Conservation (phyloP, 2,797 vertebrate genomes). For the Psittacula echo region DNA sequence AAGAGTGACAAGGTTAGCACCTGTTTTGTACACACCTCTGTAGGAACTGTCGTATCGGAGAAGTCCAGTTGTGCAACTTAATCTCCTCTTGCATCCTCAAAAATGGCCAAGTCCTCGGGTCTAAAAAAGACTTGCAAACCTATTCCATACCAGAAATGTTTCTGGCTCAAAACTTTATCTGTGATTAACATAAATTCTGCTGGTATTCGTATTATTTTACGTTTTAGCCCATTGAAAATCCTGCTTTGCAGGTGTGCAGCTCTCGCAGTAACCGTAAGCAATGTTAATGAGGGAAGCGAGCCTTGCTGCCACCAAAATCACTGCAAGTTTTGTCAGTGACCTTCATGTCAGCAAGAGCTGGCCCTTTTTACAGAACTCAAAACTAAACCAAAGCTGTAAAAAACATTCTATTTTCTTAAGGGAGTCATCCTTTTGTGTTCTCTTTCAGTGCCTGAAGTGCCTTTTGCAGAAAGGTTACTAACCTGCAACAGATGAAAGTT, state of each 20-base stretch:
- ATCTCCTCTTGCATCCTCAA: neutral
- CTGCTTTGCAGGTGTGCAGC: accelerated
- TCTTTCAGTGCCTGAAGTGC: constrained; percentile 17
- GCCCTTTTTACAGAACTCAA: neutral
- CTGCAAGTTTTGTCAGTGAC: neutral
- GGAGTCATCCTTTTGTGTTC: constrained; percentile 25
- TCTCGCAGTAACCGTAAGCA: neutral
- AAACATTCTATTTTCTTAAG: constrained; percentile 52
- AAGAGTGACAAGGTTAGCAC: neutral
- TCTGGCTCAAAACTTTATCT: neutral
- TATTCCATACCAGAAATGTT: accelerated
- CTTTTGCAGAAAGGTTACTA: constrained; percentile 46
- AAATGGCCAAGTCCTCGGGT: neutral
- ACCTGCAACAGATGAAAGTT: constrained; percentile 51
- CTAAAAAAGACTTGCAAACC: neutral
- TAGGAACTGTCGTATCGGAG: neutral
- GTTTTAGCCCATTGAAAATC: neutral
- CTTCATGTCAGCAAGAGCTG: neutral
- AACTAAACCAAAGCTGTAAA: constrained; percentile 12
- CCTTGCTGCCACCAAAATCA: neutral
- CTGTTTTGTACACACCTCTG: neutral
- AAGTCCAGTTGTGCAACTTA: neutral
- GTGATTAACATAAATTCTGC: neutral
- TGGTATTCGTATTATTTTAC: neutral
- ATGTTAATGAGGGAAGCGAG: neutral